Percentiles rank a stretch among this genome's conserved stretches.
phyloP scores from a whole-genome alignment of 2,888 invertebrate genomes.

The Scaptomyza cyrtandrae region DNA sequence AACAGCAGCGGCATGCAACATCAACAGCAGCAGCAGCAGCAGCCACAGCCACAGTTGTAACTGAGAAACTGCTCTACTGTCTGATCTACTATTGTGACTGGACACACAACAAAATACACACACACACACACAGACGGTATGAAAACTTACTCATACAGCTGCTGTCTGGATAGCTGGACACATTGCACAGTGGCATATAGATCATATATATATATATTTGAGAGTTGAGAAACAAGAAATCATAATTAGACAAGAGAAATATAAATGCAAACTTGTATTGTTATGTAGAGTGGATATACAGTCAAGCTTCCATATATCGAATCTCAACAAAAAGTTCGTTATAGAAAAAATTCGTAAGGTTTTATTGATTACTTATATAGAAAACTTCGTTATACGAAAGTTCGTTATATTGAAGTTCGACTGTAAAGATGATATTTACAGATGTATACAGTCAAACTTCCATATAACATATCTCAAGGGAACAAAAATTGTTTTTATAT shows the following conservation, averaged over 20 bases:
- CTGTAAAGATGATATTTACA: no score
- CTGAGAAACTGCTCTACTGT: conserved; percentile 45
- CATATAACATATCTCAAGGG: no score
- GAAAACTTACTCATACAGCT: neutral
- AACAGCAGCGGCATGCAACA: neutral
- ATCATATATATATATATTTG: neutral
- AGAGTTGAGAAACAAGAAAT: neutral
- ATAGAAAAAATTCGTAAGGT: no score
- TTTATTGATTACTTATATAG: no score
- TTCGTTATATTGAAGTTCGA: no score
- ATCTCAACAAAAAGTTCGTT: no score
- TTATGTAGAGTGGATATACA: neutral
- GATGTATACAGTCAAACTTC: no score
- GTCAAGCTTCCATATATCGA: no score
- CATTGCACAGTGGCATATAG: conserved; percentile 42
- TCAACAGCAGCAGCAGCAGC: neutral
- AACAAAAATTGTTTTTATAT: no score
- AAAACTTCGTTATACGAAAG: no score
- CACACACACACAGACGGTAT: conserved; percentile 15
- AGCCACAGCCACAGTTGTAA: conserved; percentile 36
- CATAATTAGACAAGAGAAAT: neutral
- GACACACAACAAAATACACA: conserved; percentile 21
- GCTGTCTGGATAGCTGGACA: conserved; percentile 41
- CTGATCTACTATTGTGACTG: conserved; percentile 48
- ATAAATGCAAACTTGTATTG: neutral